A percentile compares a stretch with the other conserved stretches of the same genome.
Evolutionary conservation across 53 echinoderm and acorn worm species (phyloP).

Genomic region (Zoroaster sp.): DNA sequence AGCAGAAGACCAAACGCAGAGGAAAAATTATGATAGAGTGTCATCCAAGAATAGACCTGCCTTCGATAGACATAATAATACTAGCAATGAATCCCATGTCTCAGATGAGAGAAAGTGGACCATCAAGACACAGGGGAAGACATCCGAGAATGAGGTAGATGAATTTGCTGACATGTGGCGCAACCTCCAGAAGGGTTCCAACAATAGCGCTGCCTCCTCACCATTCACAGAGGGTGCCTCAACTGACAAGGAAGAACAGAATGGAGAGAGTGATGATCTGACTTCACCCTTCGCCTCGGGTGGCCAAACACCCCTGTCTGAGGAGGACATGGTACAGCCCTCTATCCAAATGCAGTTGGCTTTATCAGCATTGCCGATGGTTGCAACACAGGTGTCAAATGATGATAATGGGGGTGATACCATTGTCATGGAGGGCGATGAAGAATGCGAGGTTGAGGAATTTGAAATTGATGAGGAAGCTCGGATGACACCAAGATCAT

Average conservation of each 20-base stretch:
- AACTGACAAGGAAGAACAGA: background rate
- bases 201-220: constrained; percentile 22
- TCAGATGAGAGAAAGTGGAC: background rate
- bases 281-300: background rate
- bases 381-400: constrained; percentile 2
- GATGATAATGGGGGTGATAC: constrained; percentile 16
- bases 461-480: constrained; percentile 57
- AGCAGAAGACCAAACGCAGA: background rate
- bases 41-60: background rate
- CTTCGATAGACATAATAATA: constrained; percentile 5
- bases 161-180: constrained; percentile 85
- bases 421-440: constrained; percentile 34
- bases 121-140: background rate
- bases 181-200: constrained; percentile 41
- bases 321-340: constrained; percentile 12
- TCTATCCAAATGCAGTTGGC: constrained; percentile 49
- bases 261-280: background rate
- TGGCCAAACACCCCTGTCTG: constrained; percentile 26
- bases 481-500: constrained; percentile 74
- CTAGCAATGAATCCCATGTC: background rate
- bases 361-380: constrained; percentile 32
- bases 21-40: background rate
- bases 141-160: constrained; percentile 32
- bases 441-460: constrained; percentile 39
- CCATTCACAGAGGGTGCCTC: constrained; percentile 27